Percentiles rank a stretch among this genome's conserved stretches.
These are phyloP conservation scores for Morinoia aosen DNA, from an alignment of 2,888 invertebrate genomes.

Conservation along the genomic window DNA sequence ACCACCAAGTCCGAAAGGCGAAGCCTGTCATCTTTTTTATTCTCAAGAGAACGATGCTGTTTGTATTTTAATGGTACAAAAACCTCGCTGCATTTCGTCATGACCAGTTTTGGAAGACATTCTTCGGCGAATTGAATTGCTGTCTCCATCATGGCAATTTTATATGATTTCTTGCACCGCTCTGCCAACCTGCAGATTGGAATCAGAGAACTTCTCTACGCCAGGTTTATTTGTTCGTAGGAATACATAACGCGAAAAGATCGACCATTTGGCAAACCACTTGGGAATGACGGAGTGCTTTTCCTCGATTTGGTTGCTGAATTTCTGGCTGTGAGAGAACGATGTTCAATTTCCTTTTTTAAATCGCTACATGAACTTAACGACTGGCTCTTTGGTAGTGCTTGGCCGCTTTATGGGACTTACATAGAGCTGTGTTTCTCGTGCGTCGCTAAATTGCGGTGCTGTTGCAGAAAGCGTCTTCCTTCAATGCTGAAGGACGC, in stretches of 20 bases:
- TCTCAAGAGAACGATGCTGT: not conserved
- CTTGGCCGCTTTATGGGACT: not conserved
- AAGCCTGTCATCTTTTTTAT: not conserved
- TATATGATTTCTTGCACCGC: not conserved
- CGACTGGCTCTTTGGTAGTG: not conserved
- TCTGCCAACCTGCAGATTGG: not conserved
- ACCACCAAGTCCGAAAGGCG: not conserved
- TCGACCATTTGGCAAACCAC: not conserved
- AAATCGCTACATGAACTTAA: not conserved
- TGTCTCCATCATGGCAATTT: not conserved
- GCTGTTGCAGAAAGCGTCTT: not conserved
- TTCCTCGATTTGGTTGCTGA: not conserved
- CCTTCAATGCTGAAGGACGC: not conserved
- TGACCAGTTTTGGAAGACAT: not conserved
- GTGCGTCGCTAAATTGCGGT: not conserved
- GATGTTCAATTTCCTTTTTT: not conserved
- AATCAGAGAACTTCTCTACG: not conserved
- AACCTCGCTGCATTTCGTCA: not conserved
- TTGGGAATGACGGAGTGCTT: not conserved
- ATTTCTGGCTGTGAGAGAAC: not conserved
- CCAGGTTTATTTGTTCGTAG: not conserved
- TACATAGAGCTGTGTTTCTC: not conserved
- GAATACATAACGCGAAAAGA: not conserved
- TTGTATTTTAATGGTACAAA: not conserved
- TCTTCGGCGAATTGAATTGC: not conserved